Percentiles rank a stretch among this genome's conserved stretches.
Evolutionary conservation across 2,113 vertebrate genomes (phyloP).

Genomic region (Camelus bactrianus): DNA sequence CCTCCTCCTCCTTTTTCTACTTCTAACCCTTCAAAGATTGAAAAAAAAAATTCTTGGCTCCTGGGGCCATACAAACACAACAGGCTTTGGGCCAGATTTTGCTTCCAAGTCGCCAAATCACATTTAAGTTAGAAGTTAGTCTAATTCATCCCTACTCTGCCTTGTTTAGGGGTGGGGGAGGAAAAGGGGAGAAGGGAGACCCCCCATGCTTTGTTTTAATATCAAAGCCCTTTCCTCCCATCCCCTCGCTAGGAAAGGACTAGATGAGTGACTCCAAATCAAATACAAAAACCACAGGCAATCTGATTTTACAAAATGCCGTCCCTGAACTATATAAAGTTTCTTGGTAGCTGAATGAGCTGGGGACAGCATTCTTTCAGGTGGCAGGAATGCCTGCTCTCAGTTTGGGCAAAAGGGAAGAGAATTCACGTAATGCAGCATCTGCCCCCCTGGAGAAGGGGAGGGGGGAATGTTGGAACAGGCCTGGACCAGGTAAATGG

Average conservation of each 20-base stretch:
- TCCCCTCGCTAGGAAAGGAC: not conserved
- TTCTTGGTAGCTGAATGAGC: not conserved
- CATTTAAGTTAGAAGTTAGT: constrained; percentile 17
- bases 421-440: not conserved
- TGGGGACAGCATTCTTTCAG: not conserved
- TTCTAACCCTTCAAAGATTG: constrained; percentile 41
- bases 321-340: constrained; percentile 7
- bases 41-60: constrained; percentile 1
- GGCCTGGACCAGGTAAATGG: not conserved
- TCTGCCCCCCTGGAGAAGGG: not conserved
- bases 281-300: constrained; percentile 30
- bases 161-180: not conserved
- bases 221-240: constrained; percentile 37
- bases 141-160: not conserved
- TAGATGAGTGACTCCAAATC: not conserved
- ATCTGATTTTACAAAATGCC: constrained; percentile 18
- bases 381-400: not conserved
- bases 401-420: constrained; percentile 18
- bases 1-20: not conserved
- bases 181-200: not conserved
- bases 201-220: constrained; percentile 54
- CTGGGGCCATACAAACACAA: not conserved
- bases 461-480: not conserved
- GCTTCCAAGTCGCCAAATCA: not conserved
- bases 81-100: not conserved